Evolutionary conservation across 2,113 vertebrate species (phyloP), one percentile per base, ranked within the genome.

Genomic region (Poecilia latipinna): DNA sequence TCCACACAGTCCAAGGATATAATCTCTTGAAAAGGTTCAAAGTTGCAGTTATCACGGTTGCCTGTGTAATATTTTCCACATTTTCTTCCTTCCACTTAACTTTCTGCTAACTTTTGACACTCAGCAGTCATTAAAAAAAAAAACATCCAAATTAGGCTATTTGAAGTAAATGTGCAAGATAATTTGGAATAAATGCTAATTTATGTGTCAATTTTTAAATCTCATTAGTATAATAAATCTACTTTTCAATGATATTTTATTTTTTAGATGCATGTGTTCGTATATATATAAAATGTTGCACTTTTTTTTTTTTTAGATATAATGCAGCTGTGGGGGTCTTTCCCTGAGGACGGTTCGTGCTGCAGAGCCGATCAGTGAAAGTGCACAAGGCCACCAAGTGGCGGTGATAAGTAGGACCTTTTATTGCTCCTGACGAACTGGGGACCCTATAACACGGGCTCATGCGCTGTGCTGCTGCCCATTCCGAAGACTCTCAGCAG

Each of bases 311-410:
- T 29, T 42, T 11, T 0, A 69, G 48, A 31, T 39, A 48, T 60
- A 26, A 32, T 29, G 65, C 35, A 37, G 65, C 48, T 75, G n/a
- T 65, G 31, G 22, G 28, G 29, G 22, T 61, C 64, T 10, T 0
- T 65, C 66, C 17, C 48, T 10, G 35, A 28, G 61, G 1, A 32
- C 29, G 26, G 67, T 44, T 26, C 10, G 66, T 24, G 32, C 65
- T 32, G 24, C 3, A 32, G 35, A 29, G 26, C 7, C 4, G 3
- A 42, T 61, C 54, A 54, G 70, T 29, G 76, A 26, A 60, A 85
- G 72, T 42, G 72, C 72, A 78, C 70, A 72, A 15, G 67, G 78
- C 82, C 89, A 68, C 90, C 87, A 82, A 44, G 86, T 87, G 91
- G 91, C 32, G 24, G 31, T 29, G 39, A 31, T 1, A 61, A 51